These are phyloP conservation scores for Pectinophora gossypiella DNA, from an alignment of 1,140 invertebrate genomes.

Conservation along the genomic window DNA sequence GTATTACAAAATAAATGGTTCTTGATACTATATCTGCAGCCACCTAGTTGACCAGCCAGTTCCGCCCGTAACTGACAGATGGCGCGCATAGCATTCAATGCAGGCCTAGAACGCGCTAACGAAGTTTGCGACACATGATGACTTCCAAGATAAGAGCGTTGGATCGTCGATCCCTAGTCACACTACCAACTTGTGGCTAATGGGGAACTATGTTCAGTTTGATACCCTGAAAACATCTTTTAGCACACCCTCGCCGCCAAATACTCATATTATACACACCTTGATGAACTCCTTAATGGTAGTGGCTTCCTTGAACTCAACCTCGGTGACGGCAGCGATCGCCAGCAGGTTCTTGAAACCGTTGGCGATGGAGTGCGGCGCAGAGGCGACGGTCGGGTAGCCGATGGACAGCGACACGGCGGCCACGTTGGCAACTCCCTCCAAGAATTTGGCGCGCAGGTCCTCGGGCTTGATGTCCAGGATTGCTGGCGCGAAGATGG, in stretches of 20 bases:
- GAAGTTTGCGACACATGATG: neutral
- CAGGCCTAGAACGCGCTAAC: too few relatives aligned
- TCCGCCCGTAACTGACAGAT: too few relatives aligned
- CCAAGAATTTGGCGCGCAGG: slow-evolving; percentile 91
- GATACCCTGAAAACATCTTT: too few relatives aligned
- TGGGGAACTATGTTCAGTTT: too few relatives aligned
- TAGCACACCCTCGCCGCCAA: too few relatives aligned
- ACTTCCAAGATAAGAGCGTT: neutral
- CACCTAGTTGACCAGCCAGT: too few relatives aligned
- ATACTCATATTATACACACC: slow-evolving; percentile 50
- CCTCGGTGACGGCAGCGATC: slow-evolving; percentile 95
- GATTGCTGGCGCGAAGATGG: slow-evolving; percentile 97
- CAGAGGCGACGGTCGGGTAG: slow-evolving; percentile 97
- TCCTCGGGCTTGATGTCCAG: slow-evolving; percentile 99
- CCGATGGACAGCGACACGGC: slow-evolving; percentile 95
- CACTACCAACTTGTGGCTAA: too few relatives aligned
- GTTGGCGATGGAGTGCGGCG: slow-evolving; percentile 97
- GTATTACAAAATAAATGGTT: neutral
- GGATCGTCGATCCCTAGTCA: too few relatives aligned
- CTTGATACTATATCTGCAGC: neutral
- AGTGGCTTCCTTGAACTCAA: slow-evolving; percentile 95
- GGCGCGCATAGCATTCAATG: too few relatives aligned
- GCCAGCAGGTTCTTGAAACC: slow-evolving; percentile 99
- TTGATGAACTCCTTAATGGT: slow-evolving; percentile 95
- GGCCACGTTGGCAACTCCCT: slow-evolving; percentile 95